Percentiles rank a stretch among this genome's conserved stretches.
Conservation (phyloP, 2,888 invertebrate species). For the Dryocosmus kuriphilus region DNA sequence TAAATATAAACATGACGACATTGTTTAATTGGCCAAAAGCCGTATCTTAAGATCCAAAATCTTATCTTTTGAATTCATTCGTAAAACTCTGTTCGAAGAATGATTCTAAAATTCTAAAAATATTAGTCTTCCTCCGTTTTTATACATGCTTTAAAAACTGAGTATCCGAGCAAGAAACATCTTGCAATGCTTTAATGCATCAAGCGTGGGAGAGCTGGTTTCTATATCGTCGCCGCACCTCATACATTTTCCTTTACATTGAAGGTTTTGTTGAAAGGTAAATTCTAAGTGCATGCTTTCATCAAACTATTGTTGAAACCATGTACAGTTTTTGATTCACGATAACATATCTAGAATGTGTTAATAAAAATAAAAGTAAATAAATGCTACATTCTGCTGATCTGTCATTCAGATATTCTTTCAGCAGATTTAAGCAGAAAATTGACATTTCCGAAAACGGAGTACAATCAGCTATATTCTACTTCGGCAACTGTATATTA, state of each 20-base stretch:
- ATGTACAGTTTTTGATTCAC: no score
- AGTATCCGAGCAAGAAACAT: slow-evolving; percentile 47
- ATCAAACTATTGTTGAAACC: no score
- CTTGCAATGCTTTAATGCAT: slow-evolving; percentile 47
- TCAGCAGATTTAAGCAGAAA: no score
- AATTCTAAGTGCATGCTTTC: not conserved
- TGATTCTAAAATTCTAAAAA: not conserved
- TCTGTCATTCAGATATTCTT: no score
- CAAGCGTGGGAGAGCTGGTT: slow-evolving; percentile 70
- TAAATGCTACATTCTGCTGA: no score
- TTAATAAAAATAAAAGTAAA: no score
- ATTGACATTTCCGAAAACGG: no score
- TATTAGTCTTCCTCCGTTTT: slow-evolving; percentile 15
- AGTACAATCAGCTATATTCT: no score
- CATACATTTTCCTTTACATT: slow-evolving; percentile 47
- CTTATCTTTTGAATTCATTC: slow-evolving; percentile 32
- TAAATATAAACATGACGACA: slow-evolving; percentile 74
- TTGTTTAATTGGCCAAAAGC: slow-evolving; percentile 51
- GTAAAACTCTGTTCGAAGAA: not conserved
- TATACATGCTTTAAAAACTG: slow-evolving; percentile 16
- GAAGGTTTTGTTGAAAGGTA: not conserved
- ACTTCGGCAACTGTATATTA: no score
- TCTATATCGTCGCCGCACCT: slow-evolving; percentile 64
- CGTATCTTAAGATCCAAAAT: not conserved
- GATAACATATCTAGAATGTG: no score